These are phyloP conservation scores for Cyprinodon variegatus DNA, from an alignment of 2,113 vertebrate genomes.

Conservation along the genomic window DNA sequence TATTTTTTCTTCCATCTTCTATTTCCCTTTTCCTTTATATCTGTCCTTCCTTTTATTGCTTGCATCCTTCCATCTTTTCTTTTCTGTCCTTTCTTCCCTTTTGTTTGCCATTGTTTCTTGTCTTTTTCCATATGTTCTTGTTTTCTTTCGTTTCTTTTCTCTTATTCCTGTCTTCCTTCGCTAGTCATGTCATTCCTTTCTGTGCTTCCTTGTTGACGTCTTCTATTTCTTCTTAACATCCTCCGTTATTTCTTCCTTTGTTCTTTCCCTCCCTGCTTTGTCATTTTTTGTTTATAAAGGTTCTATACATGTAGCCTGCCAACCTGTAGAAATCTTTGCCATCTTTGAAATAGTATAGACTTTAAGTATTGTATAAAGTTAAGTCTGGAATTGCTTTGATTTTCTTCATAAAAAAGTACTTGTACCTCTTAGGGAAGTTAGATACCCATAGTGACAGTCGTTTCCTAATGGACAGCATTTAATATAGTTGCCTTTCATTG, in stretches of 20 bases:
- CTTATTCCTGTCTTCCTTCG: no score
- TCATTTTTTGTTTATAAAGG: background rate
- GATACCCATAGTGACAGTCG: constrained; percentile 20
- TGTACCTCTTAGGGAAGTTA: constrained; percentile 1
- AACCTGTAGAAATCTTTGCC: no score
- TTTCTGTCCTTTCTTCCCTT: no score
- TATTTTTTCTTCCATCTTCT: background rate
- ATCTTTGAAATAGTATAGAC: background rate
- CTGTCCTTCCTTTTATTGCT: background rate
- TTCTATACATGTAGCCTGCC: background rate
- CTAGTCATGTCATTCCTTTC: no score
- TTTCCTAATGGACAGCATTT: constrained; percentile 18
- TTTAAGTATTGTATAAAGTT: background rate
- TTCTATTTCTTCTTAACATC: no score
- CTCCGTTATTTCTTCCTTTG: background rate
- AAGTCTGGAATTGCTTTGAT: background rate
- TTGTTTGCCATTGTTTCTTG: no score
- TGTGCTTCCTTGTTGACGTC: no score
- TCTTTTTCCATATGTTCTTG: background rate
- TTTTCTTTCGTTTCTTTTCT: background rate
- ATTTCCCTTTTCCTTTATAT: background rate
- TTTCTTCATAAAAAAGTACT: background rate
- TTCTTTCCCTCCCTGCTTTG: background rate
- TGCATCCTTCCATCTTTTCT: background rate
- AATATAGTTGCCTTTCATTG: background rate